phyloP scores from a whole-genome alignment of 2,888 invertebrate species.

The Epsilonema sp. region DNA sequence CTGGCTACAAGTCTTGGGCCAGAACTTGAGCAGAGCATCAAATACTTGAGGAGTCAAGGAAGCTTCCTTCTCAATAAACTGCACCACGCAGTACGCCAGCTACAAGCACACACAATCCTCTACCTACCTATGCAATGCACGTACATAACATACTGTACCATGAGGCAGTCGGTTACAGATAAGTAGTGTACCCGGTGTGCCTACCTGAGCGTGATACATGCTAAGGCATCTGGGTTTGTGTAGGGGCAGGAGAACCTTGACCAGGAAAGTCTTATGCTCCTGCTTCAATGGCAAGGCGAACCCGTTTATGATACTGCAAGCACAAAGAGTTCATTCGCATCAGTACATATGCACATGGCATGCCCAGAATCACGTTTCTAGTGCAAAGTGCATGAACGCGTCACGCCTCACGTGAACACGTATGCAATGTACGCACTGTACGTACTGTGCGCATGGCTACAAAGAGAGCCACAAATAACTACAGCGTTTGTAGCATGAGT shows the following conservation, averaged over 20 bases:
- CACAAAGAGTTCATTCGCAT: no score
- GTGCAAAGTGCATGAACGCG: no score
- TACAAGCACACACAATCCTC: conserved; percentile 36
- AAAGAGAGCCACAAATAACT: conserved; percentile 1
- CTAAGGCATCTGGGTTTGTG: conserved; percentile 96
- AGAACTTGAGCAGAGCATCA: conserved; percentile 88
- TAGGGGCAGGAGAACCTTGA: conserved; percentile 89
- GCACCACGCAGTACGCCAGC: conserved; percentile 97
- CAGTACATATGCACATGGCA: no score
- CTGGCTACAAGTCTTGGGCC: conserved; percentile 99
- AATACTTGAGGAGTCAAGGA: conserved; percentile 80
- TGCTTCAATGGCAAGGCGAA: conserved; percentile 95
- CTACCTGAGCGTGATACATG: conserved; percentile 69
- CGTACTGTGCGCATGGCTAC: background rate
- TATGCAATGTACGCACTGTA: no score
- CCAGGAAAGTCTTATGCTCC: conserved; percentile 96
- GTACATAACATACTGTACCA: conserved; percentile 3
- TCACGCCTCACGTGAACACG: no score
- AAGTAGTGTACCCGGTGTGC: background rate
- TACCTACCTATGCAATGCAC: no score
- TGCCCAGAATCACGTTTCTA: no score
- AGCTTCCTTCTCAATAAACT: conserved; percentile 97
- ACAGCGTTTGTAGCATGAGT: no score
- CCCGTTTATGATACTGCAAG: conserved; percentile 87
- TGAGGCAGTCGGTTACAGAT: background rate